A percentile compares a stretch with the other conserved stretches of the same genome.
phyloP scores from a whole-genome alignment of 2,888 invertebrate genomes.

The Agriotes lineatus region DNA sequence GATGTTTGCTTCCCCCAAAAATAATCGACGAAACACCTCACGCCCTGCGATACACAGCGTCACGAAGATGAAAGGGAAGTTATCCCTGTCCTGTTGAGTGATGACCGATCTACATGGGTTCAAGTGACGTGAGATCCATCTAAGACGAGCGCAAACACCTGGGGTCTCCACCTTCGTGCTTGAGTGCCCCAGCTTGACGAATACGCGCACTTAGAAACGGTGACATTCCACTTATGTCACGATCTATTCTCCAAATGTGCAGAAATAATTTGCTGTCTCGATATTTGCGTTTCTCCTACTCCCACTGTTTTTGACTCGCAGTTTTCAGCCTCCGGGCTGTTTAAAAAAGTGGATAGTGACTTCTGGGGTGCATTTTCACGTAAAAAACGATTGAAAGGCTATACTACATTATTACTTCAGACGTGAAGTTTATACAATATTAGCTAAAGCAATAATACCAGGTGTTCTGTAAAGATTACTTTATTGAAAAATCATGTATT shows the following conservation, averaged over 20 bases:
- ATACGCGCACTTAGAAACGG: slow-evolving; percentile 60
- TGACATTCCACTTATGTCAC: slow-evolving; percentile 62
- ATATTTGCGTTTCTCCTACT: slow-evolving; percentile 3
- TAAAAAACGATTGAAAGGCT: no score
- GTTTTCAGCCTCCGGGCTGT: no score
- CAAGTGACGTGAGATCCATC: slow-evolving; percentile 54
- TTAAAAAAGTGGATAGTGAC: no score
- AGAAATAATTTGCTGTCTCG: slow-evolving; percentile 36
- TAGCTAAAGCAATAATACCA: no score
- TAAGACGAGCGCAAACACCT: slow-evolving; percentile 56
- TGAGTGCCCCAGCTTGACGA: slow-evolving; percentile 54
- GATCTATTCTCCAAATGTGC: slow-evolving; percentile 53
- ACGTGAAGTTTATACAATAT: no score
- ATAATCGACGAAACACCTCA: slow-evolving; percentile 24
- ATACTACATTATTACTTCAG: no score
- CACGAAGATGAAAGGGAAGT: slow-evolving; percentile 40
- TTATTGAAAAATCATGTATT: no score
- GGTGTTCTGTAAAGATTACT: no score
- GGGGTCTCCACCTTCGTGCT: slow-evolving; percentile 51
- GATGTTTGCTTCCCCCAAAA: slow-evolving; percentile 11
- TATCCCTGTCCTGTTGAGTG: slow-evolving; percentile 50
- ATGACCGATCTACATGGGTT: slow-evolving; percentile 52
- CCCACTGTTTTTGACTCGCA: not conserved
- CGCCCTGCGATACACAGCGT: slow-evolving; percentile 26
- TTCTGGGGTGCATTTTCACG: no score